These are phyloP conservation scores for Equus przewalskii DNA, from an alignment of 2,113 vertebrate genomes.

Conservation along the genomic window DNA sequence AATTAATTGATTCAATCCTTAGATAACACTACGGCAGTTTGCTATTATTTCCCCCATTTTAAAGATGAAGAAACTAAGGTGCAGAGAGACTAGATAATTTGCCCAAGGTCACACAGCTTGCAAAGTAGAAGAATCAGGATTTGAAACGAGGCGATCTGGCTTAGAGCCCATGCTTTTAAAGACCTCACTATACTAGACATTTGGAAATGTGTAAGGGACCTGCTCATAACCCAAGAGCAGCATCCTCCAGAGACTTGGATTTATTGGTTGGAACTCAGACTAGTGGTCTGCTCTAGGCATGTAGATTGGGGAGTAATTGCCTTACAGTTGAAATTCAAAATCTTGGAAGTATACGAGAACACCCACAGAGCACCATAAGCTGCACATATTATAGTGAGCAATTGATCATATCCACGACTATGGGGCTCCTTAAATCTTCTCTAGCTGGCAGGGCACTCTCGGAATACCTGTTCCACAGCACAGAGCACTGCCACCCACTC, in stretches of 20 bases:
- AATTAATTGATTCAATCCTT: background rate
- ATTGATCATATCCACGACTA: background rate
- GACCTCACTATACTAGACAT: background rate
- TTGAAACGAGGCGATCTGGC: background rate
- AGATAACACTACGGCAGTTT: background rate
- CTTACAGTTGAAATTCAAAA: background rate
- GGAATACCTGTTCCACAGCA: too few relatives aligned
- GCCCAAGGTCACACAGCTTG: background rate
- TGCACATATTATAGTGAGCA: background rate
- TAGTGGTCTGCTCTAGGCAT: background rate
- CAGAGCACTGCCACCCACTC: accelerated
- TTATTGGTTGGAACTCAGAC: background rate
- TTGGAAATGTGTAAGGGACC: background rate
- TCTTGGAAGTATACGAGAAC: background rate
- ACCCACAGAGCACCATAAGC: background rate
- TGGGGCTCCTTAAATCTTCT: background rate
- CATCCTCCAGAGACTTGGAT: background rate
- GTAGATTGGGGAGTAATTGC: background rate
- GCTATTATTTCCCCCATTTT: background rate
- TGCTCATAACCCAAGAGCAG: background rate
- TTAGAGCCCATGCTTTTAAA: background rate
- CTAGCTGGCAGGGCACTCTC: too few relatives aligned
- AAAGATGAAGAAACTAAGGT: background rate
- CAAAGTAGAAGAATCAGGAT: background rate
- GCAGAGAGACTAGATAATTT: background rate